Conservation (phyloP, 2,888 invertebrate genomes). For the Drosophila pseudotalamancana region DNA sequence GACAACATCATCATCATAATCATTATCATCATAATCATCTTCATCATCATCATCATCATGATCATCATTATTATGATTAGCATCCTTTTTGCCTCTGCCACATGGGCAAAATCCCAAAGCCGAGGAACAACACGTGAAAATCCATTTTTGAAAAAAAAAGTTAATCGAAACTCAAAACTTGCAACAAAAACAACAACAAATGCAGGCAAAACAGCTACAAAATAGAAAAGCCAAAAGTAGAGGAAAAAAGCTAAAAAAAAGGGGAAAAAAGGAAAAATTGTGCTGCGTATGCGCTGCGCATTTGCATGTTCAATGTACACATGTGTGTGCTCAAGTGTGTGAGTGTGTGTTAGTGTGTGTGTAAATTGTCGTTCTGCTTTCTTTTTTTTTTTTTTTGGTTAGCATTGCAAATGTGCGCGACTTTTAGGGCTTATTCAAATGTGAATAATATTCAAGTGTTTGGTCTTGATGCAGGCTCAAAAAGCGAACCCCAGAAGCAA, state of each 20-base stretch:
- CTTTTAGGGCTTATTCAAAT: constrained; percentile 65
- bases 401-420: constrained; percentile 66
- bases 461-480: constrained; percentile 36
- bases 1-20: constrained; percentile 5
- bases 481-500: not conserved
- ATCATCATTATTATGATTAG: constrained; percentile 34
- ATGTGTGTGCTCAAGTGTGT: not conserved
- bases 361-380: constrained; percentile 8
- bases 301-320: constrained; percentile 65
- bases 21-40: constrained; percentile 23
- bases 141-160: constrained; percentile 62
- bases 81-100: constrained; percentile 38
- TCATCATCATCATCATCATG: constrained; percentile 26
- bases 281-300: constrained; percentile 42
- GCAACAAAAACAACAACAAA: constrained; percentile 20
- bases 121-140: constrained; percentile 41
- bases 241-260: not conserved
- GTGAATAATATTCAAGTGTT: constrained; percentile 45
- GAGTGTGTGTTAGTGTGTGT: not conserved
- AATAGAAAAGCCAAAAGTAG: not conserved
- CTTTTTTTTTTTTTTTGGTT: constrained; percentile 26
- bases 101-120: constrained; percentile 39
- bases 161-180: constrained; percentile 62
- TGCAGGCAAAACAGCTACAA: constrained; percentile 26
- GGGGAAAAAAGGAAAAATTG: constrained; percentile 20